Conservation (phyloP, 2,797 vertebrate genomes). For the Decapterus maruadsi region DNA sequence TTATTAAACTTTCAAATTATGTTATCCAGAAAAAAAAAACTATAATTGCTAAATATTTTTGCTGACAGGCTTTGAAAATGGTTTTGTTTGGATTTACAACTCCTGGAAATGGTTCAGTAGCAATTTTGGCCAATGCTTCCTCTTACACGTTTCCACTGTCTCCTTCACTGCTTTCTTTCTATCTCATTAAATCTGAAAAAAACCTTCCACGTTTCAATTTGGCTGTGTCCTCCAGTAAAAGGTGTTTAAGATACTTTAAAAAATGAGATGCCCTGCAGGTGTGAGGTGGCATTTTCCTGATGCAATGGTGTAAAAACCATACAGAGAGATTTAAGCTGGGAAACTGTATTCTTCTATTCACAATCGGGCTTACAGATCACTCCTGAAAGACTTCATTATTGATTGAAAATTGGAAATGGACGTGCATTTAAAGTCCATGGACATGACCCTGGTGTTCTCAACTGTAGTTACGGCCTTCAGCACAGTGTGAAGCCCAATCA, state of each 20-base stretch:
- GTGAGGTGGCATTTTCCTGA: neutral
- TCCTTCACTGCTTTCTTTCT: neutral
- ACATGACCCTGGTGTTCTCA: constrained; percentile 42
- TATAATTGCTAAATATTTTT: neutral
- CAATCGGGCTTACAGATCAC: neutral
- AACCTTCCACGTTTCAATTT: neutral
- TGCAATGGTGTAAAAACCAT: constrained; percentile 11
- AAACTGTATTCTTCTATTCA: constrained; percentile 1
- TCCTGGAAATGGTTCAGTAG: neutral
- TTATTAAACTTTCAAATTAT: neutral
- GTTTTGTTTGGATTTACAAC: constrained; percentile 11
- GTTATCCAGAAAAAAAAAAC: neutral
- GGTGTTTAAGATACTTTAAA: constrained; percentile 5
- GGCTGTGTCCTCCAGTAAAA: constrained; percentile 4
- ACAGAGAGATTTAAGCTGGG: neutral
- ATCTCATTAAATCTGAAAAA: constrained; percentile 10
- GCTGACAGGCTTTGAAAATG: neutral
- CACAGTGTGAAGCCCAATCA: constrained; percentile 60
- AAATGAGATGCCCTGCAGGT: constrained; percentile 15
- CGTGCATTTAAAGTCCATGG: constrained; percentile 35
- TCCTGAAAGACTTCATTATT: constrained; percentile 16
- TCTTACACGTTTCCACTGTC: neutral
- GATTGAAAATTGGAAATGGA: constrained; percentile 35
- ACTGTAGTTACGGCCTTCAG: constrained; percentile 36
- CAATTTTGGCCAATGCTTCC: neutral